Evolutionary conservation across 2,888 invertebrate species (phyloP).

Genomic region (Dioctria rufipes): DNA sequence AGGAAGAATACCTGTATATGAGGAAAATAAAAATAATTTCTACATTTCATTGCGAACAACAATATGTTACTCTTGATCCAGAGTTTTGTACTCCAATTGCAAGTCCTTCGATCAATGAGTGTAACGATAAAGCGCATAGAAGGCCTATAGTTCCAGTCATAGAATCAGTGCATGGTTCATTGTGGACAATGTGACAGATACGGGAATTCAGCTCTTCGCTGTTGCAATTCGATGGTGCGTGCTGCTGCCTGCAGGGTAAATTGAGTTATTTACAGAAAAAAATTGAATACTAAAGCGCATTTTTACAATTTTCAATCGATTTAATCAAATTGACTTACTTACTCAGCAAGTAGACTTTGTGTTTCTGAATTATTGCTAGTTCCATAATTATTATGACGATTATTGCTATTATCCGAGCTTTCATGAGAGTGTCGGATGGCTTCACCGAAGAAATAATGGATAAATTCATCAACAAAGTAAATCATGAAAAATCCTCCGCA

Average conservation of each 20-base stretch:
- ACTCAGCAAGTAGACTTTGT: background rate
- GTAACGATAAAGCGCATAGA: slow-evolving; percentile 82
- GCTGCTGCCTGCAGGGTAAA: background rate
- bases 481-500: slow-evolving; percentile 81
- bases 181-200: slow-evolving; percentile 78
- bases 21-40: background rate
- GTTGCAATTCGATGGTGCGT: slow-evolving; percentile 51
- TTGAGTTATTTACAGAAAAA: background rate
- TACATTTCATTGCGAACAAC: background rate
- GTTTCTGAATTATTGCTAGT: slow-evolving; percentile 41
- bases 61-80: slow-evolving; percentile 74
- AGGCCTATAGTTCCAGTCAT: slow-evolving; percentile 79
- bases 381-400: slow-evolving; percentile 34
- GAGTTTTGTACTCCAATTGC: slow-evolving; percentile 84
- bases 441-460: slow-evolving; percentile 78
- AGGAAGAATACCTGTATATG: slow-evolving; percentile 76
- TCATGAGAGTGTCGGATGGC: slow-evolving; percentile 64
- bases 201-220: slow-evolving; percentile 67
- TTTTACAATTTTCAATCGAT: background rate
- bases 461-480: slow-evolving; percentile 81
- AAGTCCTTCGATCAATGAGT: slow-evolving; percentile 85
- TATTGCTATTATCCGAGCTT: background rate
- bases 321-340: slow-evolving; percentile 8
- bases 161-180: slow-evolving; percentile 77
- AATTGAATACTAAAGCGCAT: background rate